Percentiles rank a stretch among this genome's conserved stretches.
Conservation (phyloP, 2,797 vertebrate genomes). For the Coccyzus lansbergi region DNA sequence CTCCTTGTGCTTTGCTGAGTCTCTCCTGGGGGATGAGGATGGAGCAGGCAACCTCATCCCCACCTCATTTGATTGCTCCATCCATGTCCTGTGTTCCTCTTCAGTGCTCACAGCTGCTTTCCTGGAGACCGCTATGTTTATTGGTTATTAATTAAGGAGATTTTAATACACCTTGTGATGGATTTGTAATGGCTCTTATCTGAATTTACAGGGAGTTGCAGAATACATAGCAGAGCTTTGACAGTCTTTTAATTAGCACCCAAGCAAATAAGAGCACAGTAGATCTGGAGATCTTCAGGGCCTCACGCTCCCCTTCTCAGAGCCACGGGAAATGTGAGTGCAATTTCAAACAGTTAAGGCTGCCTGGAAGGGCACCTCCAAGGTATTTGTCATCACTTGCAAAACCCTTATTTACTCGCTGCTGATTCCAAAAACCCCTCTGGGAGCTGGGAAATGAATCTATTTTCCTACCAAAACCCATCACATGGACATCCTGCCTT, state of each 20-base stretch:
- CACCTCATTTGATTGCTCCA: neutral
- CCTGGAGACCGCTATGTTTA: neutral
- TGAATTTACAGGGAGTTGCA: neutral
- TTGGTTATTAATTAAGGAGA: slow-evolving; percentile 11
- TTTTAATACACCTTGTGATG: slow-evolving; percentile 12
- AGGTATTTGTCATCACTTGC: neutral
- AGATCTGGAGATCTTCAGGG: neutral
- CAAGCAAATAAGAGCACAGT: neutral
- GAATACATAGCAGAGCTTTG: neutral
- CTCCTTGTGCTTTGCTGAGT: neutral
- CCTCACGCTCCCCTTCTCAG: neutral
- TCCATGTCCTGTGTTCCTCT: neutral
- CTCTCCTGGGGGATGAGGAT: neutral
- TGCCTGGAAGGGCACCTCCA: slow-evolving; percentile 23
- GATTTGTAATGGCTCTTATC: slow-evolving; percentile 42
- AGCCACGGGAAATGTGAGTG: neutral
- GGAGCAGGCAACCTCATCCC: neutral
- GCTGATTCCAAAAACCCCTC: neutral
- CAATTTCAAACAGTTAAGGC: neutral
- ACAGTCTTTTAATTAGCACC: slow-evolving; percentile 18
- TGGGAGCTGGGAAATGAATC: slow-evolving; percentile 12
- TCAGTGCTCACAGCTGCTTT: neutral
- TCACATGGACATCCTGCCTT: neutral
- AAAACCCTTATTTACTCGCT: slow-evolving; percentile 12
- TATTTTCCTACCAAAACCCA: slow-evolving; percentile 1